Evolutionary conservation across 2,797 vertebrate species (phyloP).

Genomic region (Eidolon dupreanum): DNA sequence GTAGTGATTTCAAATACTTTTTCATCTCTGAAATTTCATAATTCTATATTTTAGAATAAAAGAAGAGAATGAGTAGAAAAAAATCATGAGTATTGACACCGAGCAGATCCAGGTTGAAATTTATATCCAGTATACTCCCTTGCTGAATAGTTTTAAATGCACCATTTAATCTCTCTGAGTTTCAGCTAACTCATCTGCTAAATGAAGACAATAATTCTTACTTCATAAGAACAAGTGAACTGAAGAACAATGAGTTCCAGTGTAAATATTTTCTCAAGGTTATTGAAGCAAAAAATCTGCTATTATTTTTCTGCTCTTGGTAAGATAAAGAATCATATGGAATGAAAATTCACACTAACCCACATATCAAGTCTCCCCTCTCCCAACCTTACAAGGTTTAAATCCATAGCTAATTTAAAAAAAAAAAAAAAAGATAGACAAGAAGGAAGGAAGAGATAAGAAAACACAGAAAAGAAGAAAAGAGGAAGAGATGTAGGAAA

Average conservation of each 20-base stretch:
- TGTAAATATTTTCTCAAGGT: conserved; percentile 27
- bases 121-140: not conserved
- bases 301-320: not conserved
- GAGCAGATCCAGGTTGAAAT: not conserved
- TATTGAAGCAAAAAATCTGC: not conserved
- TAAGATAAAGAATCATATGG: not conserved
- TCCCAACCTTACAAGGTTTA: not conserved
- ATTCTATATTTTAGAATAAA: not conserved
- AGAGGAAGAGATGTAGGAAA: not conserved
- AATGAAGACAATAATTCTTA: not conserved
- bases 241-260: not conserved
- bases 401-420: not conserved
- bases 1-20: not conserved
- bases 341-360: not conserved
- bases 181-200: not conserved
- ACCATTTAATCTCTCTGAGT: not conserved
- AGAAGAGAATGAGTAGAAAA: not conserved
- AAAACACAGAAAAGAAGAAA: not conserved
- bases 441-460: not conserved
- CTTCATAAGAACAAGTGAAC: not conserved
- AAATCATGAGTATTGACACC: not conserved
- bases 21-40: not conserved
- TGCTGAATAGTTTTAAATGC: not conserved
- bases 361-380: not conserved
- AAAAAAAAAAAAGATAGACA: not conserved